phyloP scores from a whole-genome alignment of 2,797 vertebrate genomes.

The Triplophysa yarkandensis region DNA sequence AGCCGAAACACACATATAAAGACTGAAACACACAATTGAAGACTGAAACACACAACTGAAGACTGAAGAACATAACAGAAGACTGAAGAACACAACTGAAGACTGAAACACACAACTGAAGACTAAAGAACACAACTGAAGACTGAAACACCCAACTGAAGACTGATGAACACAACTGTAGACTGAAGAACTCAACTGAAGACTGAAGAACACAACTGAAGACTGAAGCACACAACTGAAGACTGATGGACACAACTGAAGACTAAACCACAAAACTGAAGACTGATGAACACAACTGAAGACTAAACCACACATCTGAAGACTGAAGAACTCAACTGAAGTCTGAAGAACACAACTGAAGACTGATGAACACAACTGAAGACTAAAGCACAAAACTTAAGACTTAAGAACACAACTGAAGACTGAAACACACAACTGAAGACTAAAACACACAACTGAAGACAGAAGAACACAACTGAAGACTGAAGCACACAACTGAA shows the following conservation, averaged over 20 bases:
- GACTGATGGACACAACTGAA: conserved; percentile 69
- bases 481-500: conserved; percentile 77
- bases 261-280: conserved; percentile 77
- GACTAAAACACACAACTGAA: conserved; percentile 84
- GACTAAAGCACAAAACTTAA: conserved; percentile 84
- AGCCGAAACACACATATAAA: conserved; percentile 68
- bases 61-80: no score
- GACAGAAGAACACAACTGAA: conserved; percentile 69
- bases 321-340: no score
- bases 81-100: conserved; percentile 71
- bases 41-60: conserved; percentile 77
- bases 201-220: conserved; percentile 78
- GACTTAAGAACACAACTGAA: conserved; percentile 69
- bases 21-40: conserved; percentile 77
- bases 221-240: conserved; percentile 84
- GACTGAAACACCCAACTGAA: conserved; percentile 84
- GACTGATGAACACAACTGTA: conserved; percentile 69
- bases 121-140: conserved; percentile 77
- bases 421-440: conserved; percentile 77
- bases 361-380: conserved; percentile 78
- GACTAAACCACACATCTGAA: conserved; percentile 77
- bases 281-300: conserved; percentile 78
- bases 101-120: conserved; percentile 77
- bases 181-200: conserved; percentile 78
- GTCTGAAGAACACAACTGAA: conserved; percentile 71